Evolutionary conservation across 2,113 vertebrate genomes (phyloP), one percentile per base, ranked within the genome.

Genomic region (Scopus umbretta): DNA sequence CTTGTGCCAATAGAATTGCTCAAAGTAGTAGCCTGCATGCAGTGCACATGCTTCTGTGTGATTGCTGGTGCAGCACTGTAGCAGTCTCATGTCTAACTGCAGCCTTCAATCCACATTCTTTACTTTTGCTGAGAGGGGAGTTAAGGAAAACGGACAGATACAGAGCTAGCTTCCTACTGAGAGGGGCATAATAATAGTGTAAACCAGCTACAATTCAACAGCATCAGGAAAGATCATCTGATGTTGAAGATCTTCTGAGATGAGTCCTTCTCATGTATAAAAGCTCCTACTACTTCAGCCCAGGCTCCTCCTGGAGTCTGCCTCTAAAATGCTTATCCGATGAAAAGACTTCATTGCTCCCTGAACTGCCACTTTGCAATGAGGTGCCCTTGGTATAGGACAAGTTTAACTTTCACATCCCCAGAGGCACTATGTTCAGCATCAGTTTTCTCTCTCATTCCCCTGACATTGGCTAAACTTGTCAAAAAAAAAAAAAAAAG

Each of bases 41-140:
- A n/a, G n/a, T 9, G 29, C 17, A 62, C 1, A 0, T 38, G 50
- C 40, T 70, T 47, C 72, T 49, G 4, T 13, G 19, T 6, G 32
- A 45, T 13, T 45, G 8, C 43, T 78, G 21, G 14, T n/a, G 13
- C 58, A 79, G 67, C 62, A 38, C 45, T 38, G 36, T 3, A 38
- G 22, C 72, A 40, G 21, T 27, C 50, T 52, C 45, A 11, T 1
- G 0, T 27, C 66, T 27, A 18, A 2, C 38, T 29, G 34, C n/a
- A 70, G 29, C n/a, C 19, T 65, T 78, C 61, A 56, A 16, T 2
- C 5, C 53, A 50, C 27, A 7, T 23, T n/a, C 32, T n/a, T 79
- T 23, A 52, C 16, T 66, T 79, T 32, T 14, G 22, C 29, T n/a
- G 43, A 53, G 16, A 78, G 18, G 6, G 8, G 16, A 92, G 21